Evolutionary conservation across 2,888 invertebrate genomes (phyloP).

Genomic region (Xanthorhoe spadicearia): DNA sequence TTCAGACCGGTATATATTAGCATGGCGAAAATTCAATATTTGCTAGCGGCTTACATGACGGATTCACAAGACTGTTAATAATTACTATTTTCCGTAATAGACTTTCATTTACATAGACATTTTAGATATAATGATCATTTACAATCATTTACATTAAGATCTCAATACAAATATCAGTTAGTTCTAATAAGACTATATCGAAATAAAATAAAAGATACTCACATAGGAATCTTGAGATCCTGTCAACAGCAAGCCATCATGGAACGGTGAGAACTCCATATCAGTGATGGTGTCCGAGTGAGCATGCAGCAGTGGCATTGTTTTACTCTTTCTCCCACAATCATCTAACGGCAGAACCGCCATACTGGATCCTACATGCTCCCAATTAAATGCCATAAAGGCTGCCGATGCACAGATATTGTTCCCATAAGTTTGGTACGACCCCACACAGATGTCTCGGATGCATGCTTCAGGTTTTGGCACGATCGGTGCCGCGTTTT

Average conservation of each 20-base stretch:
- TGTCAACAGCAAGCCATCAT: slow-evolving; percentile 95
- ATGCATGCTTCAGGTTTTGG: slow-evolving; percentile 97
- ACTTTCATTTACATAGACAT: too few species aligned
- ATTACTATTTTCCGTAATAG: too few species aligned
- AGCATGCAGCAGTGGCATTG: slow-evolving; percentile 93
- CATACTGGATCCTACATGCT: slow-evolving; percentile 95
- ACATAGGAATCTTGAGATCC: slow-evolving; percentile 95
- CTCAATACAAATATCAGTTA: too few species aligned
- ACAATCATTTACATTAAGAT: too few species aligned
- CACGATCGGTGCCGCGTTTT: slow-evolving; percentile 98
- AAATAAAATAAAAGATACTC: slow-evolving; percentile 47
- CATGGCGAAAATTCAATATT: slow-evolving; percentile 29
- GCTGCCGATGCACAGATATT: slow-evolving; percentile 96
- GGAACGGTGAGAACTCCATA: slow-evolving; percentile 97
- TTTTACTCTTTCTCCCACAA: slow-evolving; percentile 94
- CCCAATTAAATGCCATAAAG: slow-evolving; percentile 98
- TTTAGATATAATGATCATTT: too few species aligned
- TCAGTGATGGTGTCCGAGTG: slow-evolving; percentile 97
- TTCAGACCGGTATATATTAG: slow-evolving; percentile 30
- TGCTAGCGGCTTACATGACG: slow-evolving; percentile 1
- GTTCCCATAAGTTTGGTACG: slow-evolving; percentile 97
- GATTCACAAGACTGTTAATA: background rate
- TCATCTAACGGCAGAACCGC: slow-evolving; percentile 95
- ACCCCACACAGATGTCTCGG: slow-evolving; percentile 95
- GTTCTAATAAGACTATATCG: too few species aligned